Evolutionary conservation across 2,113 vertebrate genomes (phyloP).

Genomic region (Anhinga anhinga): DNA sequence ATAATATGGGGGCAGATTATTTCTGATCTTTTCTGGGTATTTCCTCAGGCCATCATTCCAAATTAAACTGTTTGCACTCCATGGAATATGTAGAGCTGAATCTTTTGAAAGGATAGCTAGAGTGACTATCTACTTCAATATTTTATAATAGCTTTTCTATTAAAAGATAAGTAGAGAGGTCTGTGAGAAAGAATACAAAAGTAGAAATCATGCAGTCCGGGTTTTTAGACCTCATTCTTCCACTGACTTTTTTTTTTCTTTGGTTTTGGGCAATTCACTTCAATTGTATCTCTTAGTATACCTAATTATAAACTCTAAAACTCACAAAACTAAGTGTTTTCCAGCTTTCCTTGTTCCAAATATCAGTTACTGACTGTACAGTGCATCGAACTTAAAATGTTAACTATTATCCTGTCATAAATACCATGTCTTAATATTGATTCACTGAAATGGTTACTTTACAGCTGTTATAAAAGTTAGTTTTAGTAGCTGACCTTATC

Average conservation of each 20-base stretch:
- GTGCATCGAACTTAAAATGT: background rate
- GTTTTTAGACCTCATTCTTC: background rate
- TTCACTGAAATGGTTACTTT: background rate
- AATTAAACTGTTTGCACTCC: slow-evolving; percentile 12
- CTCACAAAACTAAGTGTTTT: background rate
- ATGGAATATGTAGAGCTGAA: background rate
- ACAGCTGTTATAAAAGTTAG: background rate
- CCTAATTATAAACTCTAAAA: background rate
- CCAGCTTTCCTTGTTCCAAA: background rate
- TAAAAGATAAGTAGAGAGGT: slow-evolving; percentile 38
- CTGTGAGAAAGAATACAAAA: background rate
- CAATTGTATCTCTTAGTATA: background rate
- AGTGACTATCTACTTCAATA: slow-evolving; percentile 2
- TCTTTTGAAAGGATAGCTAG: slow-evolving; percentile 2
- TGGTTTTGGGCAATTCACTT: background rate
- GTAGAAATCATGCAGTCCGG: background rate
- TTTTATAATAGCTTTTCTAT: slow-evolving; percentile 51
- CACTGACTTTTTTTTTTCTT: background rate
- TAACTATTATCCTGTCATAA: background rate
- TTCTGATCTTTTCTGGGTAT: background rate
- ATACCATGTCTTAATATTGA: background rate
- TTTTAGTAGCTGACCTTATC: background rate
- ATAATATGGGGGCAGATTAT: background rate
- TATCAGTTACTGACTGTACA: background rate
- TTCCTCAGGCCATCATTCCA: background rate